A percentile compares a stretch with the other conserved stretches of the same genome.
These are phyloP conservation scores for Rhagologus leucostigma DNA, from an alignment of 2,113 vertebrate species.

Conservation along the genomic window DNA sequence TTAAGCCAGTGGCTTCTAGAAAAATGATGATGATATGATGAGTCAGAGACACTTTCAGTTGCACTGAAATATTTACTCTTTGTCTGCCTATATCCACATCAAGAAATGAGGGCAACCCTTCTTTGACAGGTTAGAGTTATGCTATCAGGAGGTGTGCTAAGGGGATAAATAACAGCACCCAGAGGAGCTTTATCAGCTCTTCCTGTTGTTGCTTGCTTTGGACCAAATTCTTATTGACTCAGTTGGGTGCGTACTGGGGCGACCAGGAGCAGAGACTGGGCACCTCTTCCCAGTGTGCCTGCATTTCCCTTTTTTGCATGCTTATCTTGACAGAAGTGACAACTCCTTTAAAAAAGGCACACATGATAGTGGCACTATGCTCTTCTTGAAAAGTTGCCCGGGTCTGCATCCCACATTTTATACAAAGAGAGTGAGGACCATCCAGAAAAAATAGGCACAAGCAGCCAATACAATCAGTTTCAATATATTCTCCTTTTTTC, in stretches of 20 bases:
- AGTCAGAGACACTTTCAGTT: conserved; percentile 1
- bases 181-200: conserved; percentile 24
- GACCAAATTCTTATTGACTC: conserved; percentile 1
- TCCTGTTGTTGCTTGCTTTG: conserved; percentile 33
- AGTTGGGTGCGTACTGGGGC: background rate
- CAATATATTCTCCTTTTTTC: conserved; percentile 35
- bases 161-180: background rate
- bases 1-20: conserved; percentile 30
- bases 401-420: conserved; percentile 14
- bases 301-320: background rate
- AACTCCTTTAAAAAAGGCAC: background rate
- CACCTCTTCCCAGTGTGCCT: background rate
- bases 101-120: background rate
- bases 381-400: background rate
- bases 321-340: conserved; percentile 5
- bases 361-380: background rate
- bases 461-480: conserved; percentile 55
- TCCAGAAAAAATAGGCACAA: conserved; percentile 65
- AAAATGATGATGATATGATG: conserved; percentile 2
- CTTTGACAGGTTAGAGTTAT: background rate
- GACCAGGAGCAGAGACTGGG: background rate
- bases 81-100: background rate
- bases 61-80: conserved; percentile 23
- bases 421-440: background rate
- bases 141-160: background rate